Evolutionary conservation across 37 sponge, comb jelly and placozoan species (phyloP).

Genomic region (Lycopodina hypogea): DNA sequence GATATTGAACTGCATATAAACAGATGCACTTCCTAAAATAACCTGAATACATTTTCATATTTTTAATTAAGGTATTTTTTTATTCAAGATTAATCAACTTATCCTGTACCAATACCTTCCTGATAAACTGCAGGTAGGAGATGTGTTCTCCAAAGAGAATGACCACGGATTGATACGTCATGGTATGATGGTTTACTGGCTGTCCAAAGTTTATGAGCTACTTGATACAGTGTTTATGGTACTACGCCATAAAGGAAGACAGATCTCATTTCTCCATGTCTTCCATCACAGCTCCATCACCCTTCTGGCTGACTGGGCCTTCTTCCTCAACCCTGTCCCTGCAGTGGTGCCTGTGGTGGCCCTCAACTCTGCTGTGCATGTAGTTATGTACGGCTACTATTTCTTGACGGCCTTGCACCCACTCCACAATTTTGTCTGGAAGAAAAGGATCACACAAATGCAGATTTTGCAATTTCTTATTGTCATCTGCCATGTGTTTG

Average conservation of each 20-base stretch:
- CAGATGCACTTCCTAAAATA: too few species aligned
- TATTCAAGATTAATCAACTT: too few species aligned
- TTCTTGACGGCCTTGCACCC: slow-evolving; percentile 68
- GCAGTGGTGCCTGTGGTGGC: slow-evolving; percentile 30
- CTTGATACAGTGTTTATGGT: slow-evolving; percentile 88
- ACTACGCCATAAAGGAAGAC: slow-evolving; percentile 68
- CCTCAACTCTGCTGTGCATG: slow-evolving; percentile 81
- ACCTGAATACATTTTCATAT: too few species aligned
- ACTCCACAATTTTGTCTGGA: slow-evolving; percentile 50
- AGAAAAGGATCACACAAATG: slow-evolving; percentile 72
- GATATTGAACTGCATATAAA: too few species aligned
- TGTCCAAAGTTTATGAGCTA: slow-evolving; percentile 81
- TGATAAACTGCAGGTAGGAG: slow-evolving; percentile 1
- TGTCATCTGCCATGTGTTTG: slow-evolving; percentile 20
- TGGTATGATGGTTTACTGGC: slow-evolving; percentile 68
- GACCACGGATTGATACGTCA: slow-evolving; percentile 15
- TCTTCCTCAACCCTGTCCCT: slow-evolving; percentile 41
- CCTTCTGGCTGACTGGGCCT: slow-evolving; percentile 66
- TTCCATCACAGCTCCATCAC: slow-evolving; percentile 76
- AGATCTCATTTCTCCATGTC: slow-evolving; percentile 90
- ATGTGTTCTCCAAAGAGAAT: slow-evolving; percentile 19
- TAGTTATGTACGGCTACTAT: slow-evolving; percentile 92
- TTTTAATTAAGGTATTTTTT: too few species aligned
- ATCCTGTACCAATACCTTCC: too few species aligned
- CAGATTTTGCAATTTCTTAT: slow-evolving; percentile 85